Percentiles rank a stretch among this genome's conserved stretches.
These are phyloP conservation scores for Pholis gunnellus DNA, from an alignment of 2,113 vertebrate species.

Conservation along the genomic window DNA sequence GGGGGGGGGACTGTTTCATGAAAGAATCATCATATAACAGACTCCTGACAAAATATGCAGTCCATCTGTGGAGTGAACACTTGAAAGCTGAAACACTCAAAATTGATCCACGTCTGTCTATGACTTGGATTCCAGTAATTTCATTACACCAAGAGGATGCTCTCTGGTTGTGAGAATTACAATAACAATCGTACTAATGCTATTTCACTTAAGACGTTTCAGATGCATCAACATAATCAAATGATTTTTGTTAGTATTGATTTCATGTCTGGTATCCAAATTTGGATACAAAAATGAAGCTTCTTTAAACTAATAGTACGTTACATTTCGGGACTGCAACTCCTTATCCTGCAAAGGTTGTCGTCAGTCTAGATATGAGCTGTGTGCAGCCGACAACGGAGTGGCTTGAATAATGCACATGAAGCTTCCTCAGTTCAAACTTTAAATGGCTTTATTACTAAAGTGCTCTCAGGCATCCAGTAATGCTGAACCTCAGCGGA, in stretches of 20 bases:
- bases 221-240: slow-evolving; percentile 37
- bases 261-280: slow-evolving; percentile 1
- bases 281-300: not conserved
- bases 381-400: not conserved
- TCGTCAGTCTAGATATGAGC: slow-evolving; percentile 27
- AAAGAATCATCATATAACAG: slow-evolving; percentile 51
- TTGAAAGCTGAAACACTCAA: not conserved
- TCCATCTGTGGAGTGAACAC: slow-evolving; percentile 25
- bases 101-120: slow-evolving; percentile 4
- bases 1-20: slow-evolving; percentile 33
- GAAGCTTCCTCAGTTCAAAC: slow-evolving; percentile 50
- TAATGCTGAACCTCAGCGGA: slow-evolving; percentile 51
- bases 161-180: slow-evolving; percentile 6
- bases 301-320: not conserved
- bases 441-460: slow-evolving; percentile 60
- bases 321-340: not conserved
- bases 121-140: slow-evolving; percentile 26
- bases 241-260: slow-evolving; percentile 16
- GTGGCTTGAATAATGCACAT: slow-evolving; percentile 55
- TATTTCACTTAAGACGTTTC: slow-evolving; percentile 19
- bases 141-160: slow-evolving; percentile 7
- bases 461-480: slow-evolving; percentile 68
- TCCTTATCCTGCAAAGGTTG: not conserved
- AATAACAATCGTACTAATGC: not conserved
- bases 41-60: slow-evolving; percentile 32